Base-by-base conservation (phyloP, 2,888 invertebrate species). In the Phymatocera aterrima region DNA sequence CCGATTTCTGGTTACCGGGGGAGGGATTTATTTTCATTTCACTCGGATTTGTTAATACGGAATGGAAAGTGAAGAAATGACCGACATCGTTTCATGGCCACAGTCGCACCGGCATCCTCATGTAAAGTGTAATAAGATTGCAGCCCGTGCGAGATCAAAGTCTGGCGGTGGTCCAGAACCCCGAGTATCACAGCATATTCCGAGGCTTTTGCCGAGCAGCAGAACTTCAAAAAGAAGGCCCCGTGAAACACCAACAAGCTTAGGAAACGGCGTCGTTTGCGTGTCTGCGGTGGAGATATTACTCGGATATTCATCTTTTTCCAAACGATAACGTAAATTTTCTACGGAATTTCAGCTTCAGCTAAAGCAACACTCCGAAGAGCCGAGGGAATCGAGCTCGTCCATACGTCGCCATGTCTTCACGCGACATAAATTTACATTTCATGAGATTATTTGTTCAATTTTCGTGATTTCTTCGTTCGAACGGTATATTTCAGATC, bases 91-190 rank as follows among this genome's bases (percentile, higher is more conserved):
- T 28, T n/a, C 60, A 15, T 5, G 24, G 28, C 15, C 60, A 2
- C 15, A 28, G 31, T 2, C 21, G 0, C 60, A 5, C 6, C 21
- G 18, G 2, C 37, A 21, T 8, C 31, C 12, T 21, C 10, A 15
- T 15, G 40, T 8, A 68, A 68, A 68, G 18, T 68, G 40, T 15
- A 68, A 43, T 43, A 46, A 43, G 68, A 68, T 68, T 46, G 68
- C 46, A 15, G 28, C 12, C 2, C 40, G 24, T n/a, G n/a, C 24
- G 15, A 28, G 43, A 40, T 46, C 24, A 68, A 31, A 68, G 68
- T 68, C 46, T 68, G 68, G 68, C 68, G 46, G 15, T 28, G 15
- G 46, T 46, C 68, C 68, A 68, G 46, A 43, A 46, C 24, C 43
- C 21, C 46, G 28, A 10, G 46, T 28, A 68, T 24, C 68, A 28